Percentiles rank a stretch among this genome's conserved stretches.
These are phyloP conservation scores for Todiramphus chloris DNA, from an alignment of 2,113 vertebrate species.

Conservation along the genomic window DNA sequence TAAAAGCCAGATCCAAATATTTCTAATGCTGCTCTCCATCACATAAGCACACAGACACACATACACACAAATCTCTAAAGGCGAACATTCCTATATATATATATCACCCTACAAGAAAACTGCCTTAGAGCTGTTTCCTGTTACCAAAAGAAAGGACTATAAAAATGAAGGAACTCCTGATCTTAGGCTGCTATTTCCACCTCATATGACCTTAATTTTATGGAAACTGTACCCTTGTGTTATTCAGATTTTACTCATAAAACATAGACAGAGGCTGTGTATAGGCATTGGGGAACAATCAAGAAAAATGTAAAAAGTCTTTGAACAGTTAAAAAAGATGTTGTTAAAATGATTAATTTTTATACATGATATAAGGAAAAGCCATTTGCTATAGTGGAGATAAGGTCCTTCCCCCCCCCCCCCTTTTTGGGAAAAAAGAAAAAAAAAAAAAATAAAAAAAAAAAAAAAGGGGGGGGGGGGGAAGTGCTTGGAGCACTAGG, in stretches of 20 bases:
- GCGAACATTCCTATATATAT: neutral
- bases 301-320: slow-evolving; percentile 39
- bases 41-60: neutral
- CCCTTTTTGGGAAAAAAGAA: neutral
- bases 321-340: neutral
- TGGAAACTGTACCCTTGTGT: neutral
- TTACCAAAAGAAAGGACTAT: slow-evolving; percentile 25
- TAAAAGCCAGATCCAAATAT: neutral
- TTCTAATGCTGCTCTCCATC: neutral
- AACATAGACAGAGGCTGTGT: neutral
- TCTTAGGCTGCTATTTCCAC: slow-evolving; percentile 51
- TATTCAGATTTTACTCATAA: slow-evolving; percentile 59
- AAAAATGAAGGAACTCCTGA: slow-evolving; percentile 58
- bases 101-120: neutral
- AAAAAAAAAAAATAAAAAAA: neutral
- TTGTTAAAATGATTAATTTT: slow-evolving; percentile 49
- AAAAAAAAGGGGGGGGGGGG: neutral
- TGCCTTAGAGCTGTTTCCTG: slow-evolving; percentile 21
- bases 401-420: neutral
- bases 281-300: slow-evolving; percentile 15
- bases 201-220: slow-evolving; percentile 26
- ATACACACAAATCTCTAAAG: neutral
- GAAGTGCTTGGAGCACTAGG: neutral
- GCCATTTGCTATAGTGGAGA: slow-evolving; percentile 2
- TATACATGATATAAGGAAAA: slow-evolving; percentile 38